Percentiles rank a stretch among this genome's conserved stretches.
phyloP scores from a whole-genome alignment of 2,888 invertebrate species.

The Dicroscelio sp. region DNA sequence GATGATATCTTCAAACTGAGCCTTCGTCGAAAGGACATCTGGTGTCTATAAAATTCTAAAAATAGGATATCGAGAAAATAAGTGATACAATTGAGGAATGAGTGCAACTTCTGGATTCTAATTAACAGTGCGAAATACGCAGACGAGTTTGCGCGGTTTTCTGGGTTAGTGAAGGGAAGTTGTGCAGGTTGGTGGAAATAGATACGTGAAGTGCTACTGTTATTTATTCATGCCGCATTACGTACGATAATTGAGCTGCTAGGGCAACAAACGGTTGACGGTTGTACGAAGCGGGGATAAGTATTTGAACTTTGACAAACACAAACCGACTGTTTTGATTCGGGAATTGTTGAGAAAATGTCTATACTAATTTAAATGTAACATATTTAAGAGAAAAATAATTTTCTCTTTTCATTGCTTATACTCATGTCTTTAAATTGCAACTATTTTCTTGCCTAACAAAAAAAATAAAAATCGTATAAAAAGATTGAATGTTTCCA shows the following conservation, averaged over 20 bases:
- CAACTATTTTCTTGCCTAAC: no score
- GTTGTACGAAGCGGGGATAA: constrained; percentile 52
- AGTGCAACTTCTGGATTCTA: constrained; percentile 24
- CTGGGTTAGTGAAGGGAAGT: constrained; percentile 36
- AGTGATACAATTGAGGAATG: constrained; percentile 31
- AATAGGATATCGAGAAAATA: constrained; percentile 60
- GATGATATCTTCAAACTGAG: no score
- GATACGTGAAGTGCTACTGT: constrained; percentile 31
- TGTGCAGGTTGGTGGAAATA: constrained; percentile 40
- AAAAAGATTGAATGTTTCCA: no score
- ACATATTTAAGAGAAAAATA: no score
- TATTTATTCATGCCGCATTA: constrained; percentile 54
- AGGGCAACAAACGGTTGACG: constrained; percentile 39
- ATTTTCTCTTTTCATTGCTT: no score
- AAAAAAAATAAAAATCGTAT: no score
- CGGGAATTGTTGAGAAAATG: no score
- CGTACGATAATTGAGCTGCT: constrained; percentile 48
- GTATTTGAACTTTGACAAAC: no score
- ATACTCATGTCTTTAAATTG: no score
- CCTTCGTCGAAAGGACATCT: constrained; percentile 52
- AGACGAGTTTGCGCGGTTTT: constrained; percentile 13
- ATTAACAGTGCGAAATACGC: background rate
- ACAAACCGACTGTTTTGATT: no score
- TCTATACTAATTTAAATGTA: no score
- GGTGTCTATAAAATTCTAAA: constrained; percentile 63